Evolutionary conservation across 2,113 vertebrate species (phyloP), one percentile per base, ranked within the genome.

Genomic region (Agelaius tricolor): DNA sequence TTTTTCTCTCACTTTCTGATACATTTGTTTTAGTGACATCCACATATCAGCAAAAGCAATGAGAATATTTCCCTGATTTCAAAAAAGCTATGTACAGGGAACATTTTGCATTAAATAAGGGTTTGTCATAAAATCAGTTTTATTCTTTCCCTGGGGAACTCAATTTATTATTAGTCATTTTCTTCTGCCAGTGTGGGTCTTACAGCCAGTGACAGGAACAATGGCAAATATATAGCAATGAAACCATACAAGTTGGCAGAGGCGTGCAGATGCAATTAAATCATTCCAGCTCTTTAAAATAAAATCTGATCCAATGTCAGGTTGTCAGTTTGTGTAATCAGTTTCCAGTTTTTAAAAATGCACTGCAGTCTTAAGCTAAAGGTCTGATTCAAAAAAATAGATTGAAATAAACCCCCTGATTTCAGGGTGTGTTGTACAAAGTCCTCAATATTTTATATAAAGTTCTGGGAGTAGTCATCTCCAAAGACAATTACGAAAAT

Each of bases 231-330:
- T 59, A 77, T 41, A 81, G 44, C 63, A 77, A 87, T 78, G 84
- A 95, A 93, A 24, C 68, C 26, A 62, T 61, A 82, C 69, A 79
- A 96, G 92, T 86, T 95, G 89, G 87, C 82, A 96, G 57, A 90
- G 79, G 47, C 3, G 3, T 90, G 49, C 26, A 93, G 54, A 79
- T 58, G 74, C 68, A 96, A 90, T 93, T 91, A 89, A 92, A 97
- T 94, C 95, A 95, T 90, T 94, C 62, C 26, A 81, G 19, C 24
- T 86, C 35, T 91, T 96, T 93, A 89, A 93, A 94, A 79, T 31
- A 93, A 94, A 86, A 92, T 90, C 55, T 71, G 61, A 88, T 88
- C 73, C 82, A 77, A 23, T 81, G 71, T 74, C 61, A 84, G n/a
- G 52, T 59, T 96, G 75, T 77, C 87, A 96, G 78, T 63, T 87